A percentile compares a stretch with the other conserved stretches of the same genome.
phyloP scores from a whole-genome alignment of 2,888 invertebrate species.

The Dynastes grantii region DNA sequence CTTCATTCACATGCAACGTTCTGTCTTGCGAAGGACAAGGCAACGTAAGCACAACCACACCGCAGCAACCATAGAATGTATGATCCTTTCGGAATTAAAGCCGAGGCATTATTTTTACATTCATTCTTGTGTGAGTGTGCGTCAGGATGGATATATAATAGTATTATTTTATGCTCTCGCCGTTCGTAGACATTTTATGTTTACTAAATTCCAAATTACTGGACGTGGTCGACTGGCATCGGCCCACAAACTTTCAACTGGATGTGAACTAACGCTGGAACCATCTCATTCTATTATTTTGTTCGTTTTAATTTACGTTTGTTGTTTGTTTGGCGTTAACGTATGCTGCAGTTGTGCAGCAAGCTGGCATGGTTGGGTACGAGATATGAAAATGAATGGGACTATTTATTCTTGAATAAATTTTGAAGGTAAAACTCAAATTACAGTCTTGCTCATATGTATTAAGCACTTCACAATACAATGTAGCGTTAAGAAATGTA shows the following conservation, averaged over 20 bases:
- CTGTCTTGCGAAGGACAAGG: slow-evolving; percentile 22
- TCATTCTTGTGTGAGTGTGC: slow-evolving; percentile 11
- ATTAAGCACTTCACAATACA: no score
- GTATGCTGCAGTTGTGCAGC: neutral
- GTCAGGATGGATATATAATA: slow-evolving; percentile 25
- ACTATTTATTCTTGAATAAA: neutral
- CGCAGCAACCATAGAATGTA: neutral
- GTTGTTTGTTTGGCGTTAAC: neutral
- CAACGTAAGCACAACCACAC: neutral
- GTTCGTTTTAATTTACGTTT: slow-evolving; percentile 4
- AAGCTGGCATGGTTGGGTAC: neutral
- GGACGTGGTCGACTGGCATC: neutral
- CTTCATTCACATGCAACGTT: slow-evolving; percentile 40
- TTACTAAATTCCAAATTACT: slow-evolving; percentile 36
- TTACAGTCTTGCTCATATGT: no score
- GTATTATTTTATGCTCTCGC: slow-evolving; percentile 35
- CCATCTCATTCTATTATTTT: neutral
- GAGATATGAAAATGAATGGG: slow-evolving; percentile 13
- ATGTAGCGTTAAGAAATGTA: no score
- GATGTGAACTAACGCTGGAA: neutral
- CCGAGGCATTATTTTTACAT: slow-evolving; percentile 25
- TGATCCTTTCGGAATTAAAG: slow-evolving; percentile 26
- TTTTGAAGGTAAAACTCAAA: no score
- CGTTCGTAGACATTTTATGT: slow-evolving; percentile 35
- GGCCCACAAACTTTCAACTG: neutral